Conservation (phyloP, 30 jellyfish, hydroid and myxozoan species). For the Cassiopea andromeda region DNA sequence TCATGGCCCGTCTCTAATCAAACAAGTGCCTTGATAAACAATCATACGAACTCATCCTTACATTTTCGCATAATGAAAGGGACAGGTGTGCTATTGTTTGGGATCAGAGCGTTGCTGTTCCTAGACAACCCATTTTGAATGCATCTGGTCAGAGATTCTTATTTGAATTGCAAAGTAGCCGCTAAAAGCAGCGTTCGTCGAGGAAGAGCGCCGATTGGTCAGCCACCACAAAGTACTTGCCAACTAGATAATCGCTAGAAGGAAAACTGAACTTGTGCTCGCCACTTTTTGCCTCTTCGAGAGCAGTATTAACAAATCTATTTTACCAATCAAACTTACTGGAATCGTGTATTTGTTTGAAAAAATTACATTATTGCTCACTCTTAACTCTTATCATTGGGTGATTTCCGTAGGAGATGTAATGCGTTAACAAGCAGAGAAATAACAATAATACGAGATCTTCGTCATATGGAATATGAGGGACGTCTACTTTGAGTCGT, state of each 20-base stretch:
- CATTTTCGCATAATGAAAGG: conserved; percentile 61
- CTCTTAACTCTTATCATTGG: not conserved
- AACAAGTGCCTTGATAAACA: conserved; percentile 46
- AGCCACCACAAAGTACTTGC: conserved; percentile 59
- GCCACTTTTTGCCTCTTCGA: conserved; percentile 59
- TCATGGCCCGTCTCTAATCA: conserved; percentile 21
- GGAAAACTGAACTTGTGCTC: conserved; percentile 52
- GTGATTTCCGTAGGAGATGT: not conserved
- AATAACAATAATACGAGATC: not conserved
- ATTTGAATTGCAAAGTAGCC: conserved; percentile 81
- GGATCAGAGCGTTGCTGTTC: conserved; percentile 66
- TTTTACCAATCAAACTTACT: not conserved
- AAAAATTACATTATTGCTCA: not conserved
- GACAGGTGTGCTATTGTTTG: conserved; percentile 76
- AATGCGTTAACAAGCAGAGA: not conserved
- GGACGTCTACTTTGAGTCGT: conserved; percentile 36
- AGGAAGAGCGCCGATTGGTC: conserved; percentile 54
- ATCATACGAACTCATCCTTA: conserved; percentile 31
- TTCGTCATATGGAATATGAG: conserved; percentile 22
- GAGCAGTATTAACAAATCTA: conserved; percentile 1
- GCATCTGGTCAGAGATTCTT: conserved; percentile 63
- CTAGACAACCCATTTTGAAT: conserved; percentile 71
- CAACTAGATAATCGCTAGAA: conserved; percentile 54
- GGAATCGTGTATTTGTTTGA: not conserved
- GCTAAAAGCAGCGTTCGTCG: conserved; percentile 68